Conservation (phyloP, 2,113 vertebrate genomes). For the Callaeas wilsoni region DNA sequence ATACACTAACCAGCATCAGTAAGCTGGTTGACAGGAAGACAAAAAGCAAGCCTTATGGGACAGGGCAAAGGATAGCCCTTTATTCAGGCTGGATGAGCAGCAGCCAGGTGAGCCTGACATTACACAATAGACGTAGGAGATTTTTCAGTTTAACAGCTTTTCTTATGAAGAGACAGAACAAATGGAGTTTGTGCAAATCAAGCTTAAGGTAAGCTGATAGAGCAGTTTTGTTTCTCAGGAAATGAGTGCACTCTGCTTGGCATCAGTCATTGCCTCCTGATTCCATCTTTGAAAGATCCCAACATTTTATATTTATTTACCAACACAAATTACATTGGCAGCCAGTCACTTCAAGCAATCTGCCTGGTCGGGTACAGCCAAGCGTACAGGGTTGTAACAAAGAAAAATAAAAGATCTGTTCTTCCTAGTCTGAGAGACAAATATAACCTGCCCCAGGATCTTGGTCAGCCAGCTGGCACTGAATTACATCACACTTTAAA, state of each 20-base stretch:
- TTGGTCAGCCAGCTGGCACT: constrained; percentile 10
- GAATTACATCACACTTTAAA: neutral
- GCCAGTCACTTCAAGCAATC: constrained; percentile 35
- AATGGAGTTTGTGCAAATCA: constrained; percentile 20
- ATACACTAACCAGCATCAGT: neutral
- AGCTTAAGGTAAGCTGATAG: constrained; percentile 25
- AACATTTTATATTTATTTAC: constrained; percentile 60
- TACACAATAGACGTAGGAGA: neutral
- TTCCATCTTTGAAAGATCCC: constrained; percentile 29
- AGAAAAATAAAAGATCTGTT: constrained; percentile 30
- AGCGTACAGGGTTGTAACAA: neutral
- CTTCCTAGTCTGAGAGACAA: neutral
- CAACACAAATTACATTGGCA: constrained; percentile 55
- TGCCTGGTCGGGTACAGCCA: constrained; percentile 32
- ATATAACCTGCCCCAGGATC: neutral
- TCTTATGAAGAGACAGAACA: neutral
- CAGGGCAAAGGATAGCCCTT: neutral
- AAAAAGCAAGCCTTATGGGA: neutral
- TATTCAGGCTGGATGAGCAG: neutral
- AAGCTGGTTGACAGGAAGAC: neutral
- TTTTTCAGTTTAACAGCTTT: constrained; percentile 28
- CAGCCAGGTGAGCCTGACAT: neutral
- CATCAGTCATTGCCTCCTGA: neutral
- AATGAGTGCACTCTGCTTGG: neutral
- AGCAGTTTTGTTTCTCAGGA: constrained; percentile 30